Conservation (phyloP, 2,888 invertebrate genomes). For the Rhamphomyia laevipes region DNA sequence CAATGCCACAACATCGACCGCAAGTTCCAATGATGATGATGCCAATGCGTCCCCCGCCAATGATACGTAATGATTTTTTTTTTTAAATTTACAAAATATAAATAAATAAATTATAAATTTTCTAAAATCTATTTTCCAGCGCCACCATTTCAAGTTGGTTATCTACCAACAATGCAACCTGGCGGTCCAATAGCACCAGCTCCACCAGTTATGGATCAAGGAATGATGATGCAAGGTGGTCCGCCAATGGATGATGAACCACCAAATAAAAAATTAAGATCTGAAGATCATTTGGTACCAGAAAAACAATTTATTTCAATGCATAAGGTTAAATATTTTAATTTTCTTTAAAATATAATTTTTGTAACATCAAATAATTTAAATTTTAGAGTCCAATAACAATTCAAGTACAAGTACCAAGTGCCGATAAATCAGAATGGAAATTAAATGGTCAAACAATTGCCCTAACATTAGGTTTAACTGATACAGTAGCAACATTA, state of each 20-base stretch:
- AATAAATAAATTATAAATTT: too few species aligned
- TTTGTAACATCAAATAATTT: slow-evolving; percentile 1
- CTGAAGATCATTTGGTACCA: slow-evolving; percentile 86
- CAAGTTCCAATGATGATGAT: slow-evolving; percentile 36
- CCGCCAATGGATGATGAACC: slow-evolving; percentile 65
- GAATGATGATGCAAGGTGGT: slow-evolving; percentile 33
- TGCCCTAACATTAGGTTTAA: slow-evolving; percentile 61
- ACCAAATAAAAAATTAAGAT: slow-evolving; percentile 73
- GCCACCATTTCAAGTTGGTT: slow-evolving; percentile 39
- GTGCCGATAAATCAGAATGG: slow-evolving; percentile 88
- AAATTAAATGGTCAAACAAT: slow-evolving; percentile 84
- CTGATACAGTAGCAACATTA: slow-evolving; percentile 69
- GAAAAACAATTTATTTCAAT: slow-evolving; percentile 68
- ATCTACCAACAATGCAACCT: slow-evolving; percentile 33
- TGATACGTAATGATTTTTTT: slow-evolving; percentile 30
- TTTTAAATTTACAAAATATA: too few species aligned
- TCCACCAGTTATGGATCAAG: slow-evolving; percentile 43
- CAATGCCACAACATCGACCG: slow-evolving; percentile 24
- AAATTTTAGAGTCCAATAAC: slow-evolving; percentile 55
- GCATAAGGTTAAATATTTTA: slow-evolving; percentile 43
- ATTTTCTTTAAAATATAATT: neutral
- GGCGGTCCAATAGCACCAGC: slow-evolving; percentile 30
- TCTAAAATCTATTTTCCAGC: slow-evolving; percentile 23
- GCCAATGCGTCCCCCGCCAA: slow-evolving; percentile 36
- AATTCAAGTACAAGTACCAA: slow-evolving; percentile 72